These are phyloP conservation scores for Notolabrus celidotus DNA, from an alignment of 2,797 vertebrate species.

Conservation along the genomic window DNA sequence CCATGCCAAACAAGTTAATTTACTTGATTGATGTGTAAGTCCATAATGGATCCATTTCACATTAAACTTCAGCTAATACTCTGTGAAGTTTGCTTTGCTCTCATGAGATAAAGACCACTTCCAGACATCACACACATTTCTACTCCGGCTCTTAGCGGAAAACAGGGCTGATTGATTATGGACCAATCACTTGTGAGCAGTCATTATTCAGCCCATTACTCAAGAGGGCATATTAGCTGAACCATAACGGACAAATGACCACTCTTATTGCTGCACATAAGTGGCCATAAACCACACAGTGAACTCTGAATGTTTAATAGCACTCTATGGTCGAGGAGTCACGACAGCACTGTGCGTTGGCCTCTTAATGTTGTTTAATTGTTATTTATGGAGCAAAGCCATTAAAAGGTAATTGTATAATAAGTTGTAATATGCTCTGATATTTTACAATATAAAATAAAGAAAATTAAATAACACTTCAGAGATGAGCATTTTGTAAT, in stretches of 20 bases:
- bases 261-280: slow-evolving; percentile 60
- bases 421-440: slow-evolving; percentile 21
- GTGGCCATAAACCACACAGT: slow-evolving; percentile 59
- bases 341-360: slow-evolving; percentile 35
- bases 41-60: slow-evolving; percentile 40
- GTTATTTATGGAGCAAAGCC: slow-evolving; percentile 23
- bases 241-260: slow-evolving; percentile 54
- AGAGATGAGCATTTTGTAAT: neutral
- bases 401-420: slow-evolving; percentile 23
- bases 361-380: slow-evolving; percentile 51
- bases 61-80: slow-evolving; percentile 41
- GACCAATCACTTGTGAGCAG: slow-evolving; percentile 41
- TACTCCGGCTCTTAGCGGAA: slow-evolving; percentile 11
- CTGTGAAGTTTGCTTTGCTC: slow-evolving; percentile 49
- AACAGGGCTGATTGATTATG: slow-evolving; percentile 51
- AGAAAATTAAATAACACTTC: slow-evolving; percentile 21
- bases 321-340: slow-evolving; percentile 37
- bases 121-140: slow-evolving; percentile 29
- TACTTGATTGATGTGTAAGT: slow-evolving; percentile 33
- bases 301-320: slow-evolving; percentile 51
- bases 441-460: slow-evolving; percentile 28
- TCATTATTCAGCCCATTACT: slow-evolving; percentile 66
- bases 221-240: slow-evolving; percentile 57
- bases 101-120: slow-evolving; percentile 31
- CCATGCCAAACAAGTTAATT: slow-evolving; percentile 36